Base-by-base conservation (phyloP, 1,140 invertebrate genomes). In the Diuraphis noxia region DNA sequence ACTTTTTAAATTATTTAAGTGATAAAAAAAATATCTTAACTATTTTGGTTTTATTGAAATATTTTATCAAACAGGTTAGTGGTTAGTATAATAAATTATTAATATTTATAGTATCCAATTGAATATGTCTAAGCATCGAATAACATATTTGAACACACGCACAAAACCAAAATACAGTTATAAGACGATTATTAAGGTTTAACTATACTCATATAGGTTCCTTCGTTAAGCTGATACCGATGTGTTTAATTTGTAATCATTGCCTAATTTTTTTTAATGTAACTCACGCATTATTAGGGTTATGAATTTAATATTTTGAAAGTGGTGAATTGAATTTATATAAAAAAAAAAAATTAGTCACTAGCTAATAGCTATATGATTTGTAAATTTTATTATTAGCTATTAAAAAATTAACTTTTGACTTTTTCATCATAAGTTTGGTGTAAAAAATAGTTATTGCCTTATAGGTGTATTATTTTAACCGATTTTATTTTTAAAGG, bases 401-500 rank as follows among this genome's bases (percentile, higher is more conserved):
- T n/a, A 72, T n/a, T 34, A 72, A 72, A 72, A 30, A 6, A n/a
- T n/a, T n/a, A n/a, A n/a, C n/a, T n/a, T n/a, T n/a, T n/a, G n/a
- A n/a, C n/a, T n/a, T n/a, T n/a, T n/a, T n/a, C n/a, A n/a, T n/a
- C n/a, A 6, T 7, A 36, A 79, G 5, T 81, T 23, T 25, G 79
- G 9, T 23, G 5, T 81, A 40, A 38, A 34, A 81, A 23, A 81
- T 9, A 21, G 34, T 38, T 81, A n/a, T n/a, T n/a, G n/a, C n/a
- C n/a, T n/a, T n/a, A 40, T 79, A 40, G 38, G 0, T 81, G 17
- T 36, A 81, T 40, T 81, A 40, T 81, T 81, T 81, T 81, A 40
- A 72, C n/a, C 19, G 30, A 81, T 81, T 81, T 81, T 8, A 81
- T 81, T 34, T 85, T 85, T 49, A 86, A 86, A 86, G 84, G 43